Percentiles rank a stretch among this genome's conserved stretches.
Evolutionary conservation across 2,797 vertebrate genomes (phyloP).

Genomic region (Myotis planiceps): DNA sequence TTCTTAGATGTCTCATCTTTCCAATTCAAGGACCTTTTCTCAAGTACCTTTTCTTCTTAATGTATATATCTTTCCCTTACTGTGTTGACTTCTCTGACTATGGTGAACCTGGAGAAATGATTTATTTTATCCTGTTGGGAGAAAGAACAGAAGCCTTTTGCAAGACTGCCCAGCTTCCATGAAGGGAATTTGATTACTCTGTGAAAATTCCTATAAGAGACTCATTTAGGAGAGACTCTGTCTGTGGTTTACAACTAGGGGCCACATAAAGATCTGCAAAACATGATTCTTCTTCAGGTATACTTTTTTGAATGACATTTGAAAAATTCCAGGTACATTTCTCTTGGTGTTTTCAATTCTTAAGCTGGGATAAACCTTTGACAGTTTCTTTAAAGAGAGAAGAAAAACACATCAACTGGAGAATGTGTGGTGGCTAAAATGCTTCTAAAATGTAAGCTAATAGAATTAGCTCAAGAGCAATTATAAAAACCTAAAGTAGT

Average conservation of each 20-base stretch:
- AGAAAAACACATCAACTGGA: background rate
- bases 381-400: conserved; percentile 30
- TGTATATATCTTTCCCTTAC: background rate
- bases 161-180: too few species aligned
- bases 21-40: fast-evolving
- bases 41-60: background rate
- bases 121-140: background rate
- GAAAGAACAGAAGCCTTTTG: background rate
- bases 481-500: conserved; percentile 52
- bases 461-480: conserved; percentile 55
- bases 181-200: background rate
- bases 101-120: background rate
- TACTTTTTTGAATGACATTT: background rate
- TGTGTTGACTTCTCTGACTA: background rate
- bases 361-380: background rate
- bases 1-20: background rate
- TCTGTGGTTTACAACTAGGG: background rate
- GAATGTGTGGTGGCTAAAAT: conserved; percentile 19
- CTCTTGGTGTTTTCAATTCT: background rate
- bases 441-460: conserved; percentile 40
- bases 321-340: background rate
- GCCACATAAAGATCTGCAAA: background rate
- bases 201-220: background rate
- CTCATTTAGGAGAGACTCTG: background rate
- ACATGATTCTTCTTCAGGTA: background rate